Base-by-base conservation (phyloP, 2,113 vertebrate species). In the Bubalus kerabau region DNA sequence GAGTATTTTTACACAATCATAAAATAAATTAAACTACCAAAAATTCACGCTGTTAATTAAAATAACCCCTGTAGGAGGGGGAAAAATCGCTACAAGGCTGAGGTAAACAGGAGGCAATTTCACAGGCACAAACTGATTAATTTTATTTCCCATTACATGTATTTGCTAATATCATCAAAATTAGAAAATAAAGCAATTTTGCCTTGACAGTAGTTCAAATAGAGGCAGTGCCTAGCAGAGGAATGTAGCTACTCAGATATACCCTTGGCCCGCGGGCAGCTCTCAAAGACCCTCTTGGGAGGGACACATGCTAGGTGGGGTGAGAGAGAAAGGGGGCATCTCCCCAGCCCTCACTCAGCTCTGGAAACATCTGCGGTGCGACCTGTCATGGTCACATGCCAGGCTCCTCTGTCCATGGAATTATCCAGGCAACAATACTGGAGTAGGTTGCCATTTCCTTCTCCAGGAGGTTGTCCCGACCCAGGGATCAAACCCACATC, bases 41-140 rank as follows among this genome's bases (percentile, higher is more conserved):
- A 99, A 99, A 98, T 98, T 98, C 98, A 99, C 60, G 98, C 98
- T 99, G 98, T 98, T 99, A 99, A 99, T 99, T 99, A 99, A 99
- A 99, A 99, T 98, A 99, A 98, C 97, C 98, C 98, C 98, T 97
- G 98, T 98, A 98, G 98, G 98, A 98, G 97, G 94, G 97, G 98
- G 97, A 94, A 87, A 80, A 98, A 98, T 98, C 95, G 98, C 97
- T 99, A 98, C 97, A 98, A 98, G 98, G 98, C 98, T 98, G 98
- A 98, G 87, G 98, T 98, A 99, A 99, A 99, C 97, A 98, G 76
- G 67, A 98, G 97, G 89, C 97, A 98, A 98, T 98, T 64, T 97
- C 97, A 97, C 98, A 94, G 98, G 98, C 94, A 98, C 98, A 96
- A 97, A 97, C 98, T 98, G 98, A 99, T 98, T 98, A 97, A 98